Base-by-base conservation (phyloP, 2,797 vertebrate genomes). In the Coregonus sp. region DNA sequence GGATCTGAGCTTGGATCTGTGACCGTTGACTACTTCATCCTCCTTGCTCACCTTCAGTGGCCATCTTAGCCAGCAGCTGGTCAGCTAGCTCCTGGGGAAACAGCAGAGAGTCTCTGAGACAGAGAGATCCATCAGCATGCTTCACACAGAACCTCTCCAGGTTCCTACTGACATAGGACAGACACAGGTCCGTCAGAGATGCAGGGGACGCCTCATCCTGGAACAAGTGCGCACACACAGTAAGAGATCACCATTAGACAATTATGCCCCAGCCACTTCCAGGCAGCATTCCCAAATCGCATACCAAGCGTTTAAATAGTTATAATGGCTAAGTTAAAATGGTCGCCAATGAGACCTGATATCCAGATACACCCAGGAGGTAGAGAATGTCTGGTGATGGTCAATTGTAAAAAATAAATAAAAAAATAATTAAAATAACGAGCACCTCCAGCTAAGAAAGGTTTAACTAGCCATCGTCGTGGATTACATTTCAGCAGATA, bases 61-160 rank as follows among this genome's bases (percentile, higher is more conserved):
- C 96, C 97, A 99, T 99, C 0, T 97, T 99, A 86, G 94, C 95
- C 90, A 99, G 94, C 83, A 99, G 93, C 81, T 97, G 96, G 83
- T 99, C 98, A 16, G 98, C 97, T 31, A 99, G 95, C 90, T 99
- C 98, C 89, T 99, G 98, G 11, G 98, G 98, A 89, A 99, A 99
- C 78, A 98, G 95, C 2, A 98, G 94, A 12, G 96, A 95, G 86
- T 99, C 98, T 77, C 97, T 96, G 82, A 99, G 94, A 88, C 96
- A 95, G 31, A 97, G 81, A 0, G 98, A 98, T 56, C 98, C 98
- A 90, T 99, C 98, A 18, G 96, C 95, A 20, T 95, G 95, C 85
- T 96, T 98, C 81, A 94, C 94, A 85, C 97, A 98, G 90, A 98
- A 98, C 81, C 94, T 94, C 85, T 98, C 97, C 75, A 99, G 93